phyloP scores from a whole-genome alignment of 2,797 vertebrate genomes.

The Sitta carolinensis region DNA sequence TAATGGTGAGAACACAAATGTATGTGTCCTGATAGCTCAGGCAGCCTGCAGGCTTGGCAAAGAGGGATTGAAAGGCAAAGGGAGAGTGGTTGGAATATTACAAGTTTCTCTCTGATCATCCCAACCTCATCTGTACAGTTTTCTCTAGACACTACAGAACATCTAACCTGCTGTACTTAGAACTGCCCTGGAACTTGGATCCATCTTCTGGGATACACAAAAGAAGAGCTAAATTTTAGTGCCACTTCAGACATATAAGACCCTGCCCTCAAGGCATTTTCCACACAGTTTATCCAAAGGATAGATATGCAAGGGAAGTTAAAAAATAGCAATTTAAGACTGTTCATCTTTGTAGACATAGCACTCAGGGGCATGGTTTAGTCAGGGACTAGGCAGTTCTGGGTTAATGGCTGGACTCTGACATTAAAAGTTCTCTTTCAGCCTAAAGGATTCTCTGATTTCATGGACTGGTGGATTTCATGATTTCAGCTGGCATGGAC shows the following conservation, averaged over 20 bases:
- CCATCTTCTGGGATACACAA: background rate
- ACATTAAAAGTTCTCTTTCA: background rate
- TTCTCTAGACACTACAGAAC: background rate
- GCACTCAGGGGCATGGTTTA: background rate
- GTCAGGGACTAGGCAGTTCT: background rate
- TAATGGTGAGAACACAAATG: background rate
- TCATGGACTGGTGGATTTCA: too few relatives aligned
- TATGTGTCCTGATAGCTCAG: background rate
- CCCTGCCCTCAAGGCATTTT: background rate
- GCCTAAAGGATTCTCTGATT: background rate
- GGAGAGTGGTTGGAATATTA: background rate
- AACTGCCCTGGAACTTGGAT: background rate
- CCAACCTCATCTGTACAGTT: background rate
- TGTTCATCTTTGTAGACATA: background rate
- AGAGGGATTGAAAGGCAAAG: background rate
- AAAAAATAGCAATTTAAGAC: background rate
- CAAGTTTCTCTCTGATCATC: background rate
- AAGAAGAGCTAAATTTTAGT: background rate
- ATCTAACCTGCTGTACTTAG: background rate
- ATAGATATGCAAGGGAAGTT: accelerated
- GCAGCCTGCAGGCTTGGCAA: background rate
- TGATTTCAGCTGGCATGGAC: background rate
- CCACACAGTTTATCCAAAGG: background rate
- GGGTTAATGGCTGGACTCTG: background rate
- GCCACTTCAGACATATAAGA: accelerated